Base-by-base conservation (phyloP, 2,888 invertebrate genomes). In the Drosophila affinis region DNA sequence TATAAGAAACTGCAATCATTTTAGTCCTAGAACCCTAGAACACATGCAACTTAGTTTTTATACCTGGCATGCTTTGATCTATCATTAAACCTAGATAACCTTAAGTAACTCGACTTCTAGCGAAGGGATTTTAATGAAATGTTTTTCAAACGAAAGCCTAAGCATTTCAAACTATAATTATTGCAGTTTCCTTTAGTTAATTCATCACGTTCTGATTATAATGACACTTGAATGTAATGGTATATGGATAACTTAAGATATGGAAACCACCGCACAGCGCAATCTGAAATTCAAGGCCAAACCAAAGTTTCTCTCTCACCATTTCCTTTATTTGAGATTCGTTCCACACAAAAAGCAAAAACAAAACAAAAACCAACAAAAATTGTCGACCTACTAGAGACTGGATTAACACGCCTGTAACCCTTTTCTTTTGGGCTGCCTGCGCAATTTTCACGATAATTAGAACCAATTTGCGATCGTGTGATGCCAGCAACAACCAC, bases 341-440 rank as follows among this genome's bases (percentile, higher is more conserved):
- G 58, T 61, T 61, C 54, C 62, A 63, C 70, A 62, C 62, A 58
- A 79, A 75, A 59, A n/a, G 39, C 75, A 73, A 62, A 73, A 62
- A 68, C 34, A 72, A 72, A 56, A 58, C 32, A 70, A 53, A 12
- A 34, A 73, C 12, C 34, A 34, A 73, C 12, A 34, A 73, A 65
- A 64, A 39, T 62, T 65, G 51, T 74, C 54, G 69, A 62, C 72
- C 64, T 70, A 72, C 75, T 75, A 76, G 65, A 82, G 77, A 77
- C 81, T 90, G 89, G 90, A 89, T 88, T 90, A 90, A 90, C 88
- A 87, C 84, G 87, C 81, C 39, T 90, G 86, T 89, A 89, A 89
- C 87, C 81, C 79, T 84, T 82, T 80, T 89, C 90, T 82, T 86
- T 87, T 39, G 39, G 39, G 90, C 90, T 90, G 90, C 90, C 78